Base-by-base conservation (phyloP, 2,797 vertebrate genomes). In the Peromyscus attwateri region DNA sequence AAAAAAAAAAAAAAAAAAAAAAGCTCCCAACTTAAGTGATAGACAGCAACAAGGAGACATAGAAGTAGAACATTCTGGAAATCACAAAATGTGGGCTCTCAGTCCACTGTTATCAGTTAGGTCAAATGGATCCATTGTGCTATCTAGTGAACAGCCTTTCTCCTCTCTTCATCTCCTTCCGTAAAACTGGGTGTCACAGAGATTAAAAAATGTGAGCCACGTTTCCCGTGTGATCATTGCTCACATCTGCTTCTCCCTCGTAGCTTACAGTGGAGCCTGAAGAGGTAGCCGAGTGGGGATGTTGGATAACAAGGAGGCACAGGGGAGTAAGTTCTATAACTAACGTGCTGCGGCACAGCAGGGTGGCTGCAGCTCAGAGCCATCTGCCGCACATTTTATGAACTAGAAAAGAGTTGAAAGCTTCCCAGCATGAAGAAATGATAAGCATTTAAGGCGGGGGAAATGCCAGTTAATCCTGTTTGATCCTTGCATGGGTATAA, bases 211-310 rank as follows among this genome's bases (percentile, higher is more conserved):
- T 21, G 23, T 81, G 82, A 27, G 21, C 49, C 19, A 14, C 29
- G 10, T 43, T 94, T 90, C 40, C 43, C 55, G 49, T 14, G 34
- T 23, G 62, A 73, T 46, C 9, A 7, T 73, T 46, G 31, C 57
- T n/a, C 46, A n/a, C 14, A 64, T 95, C 21, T 64, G 80, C 7
- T 87, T 49, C 55, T 27, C 19, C 21, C 31, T 90, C 17, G 21
- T 46, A 27, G 23, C 40, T 76, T 34, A 52, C 0, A 0, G 68
- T 21, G 19, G 49, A 23, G 62, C 27, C 16, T 0, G 1, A 14
- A 7, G 27, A 1, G 46, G 60, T 46, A 40, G 46, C 55, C 21
- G 8, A 13, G 31, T 8, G 12, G 31, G 62, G 31, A 68, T 34
- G 81, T 25, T 55, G 79, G 31, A 4, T 46, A 37, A 68, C 31